These are phyloP conservation scores for Calyptomena viridis DNA, from an alignment of 2,113 vertebrate species.

Conservation along the genomic window DNA sequence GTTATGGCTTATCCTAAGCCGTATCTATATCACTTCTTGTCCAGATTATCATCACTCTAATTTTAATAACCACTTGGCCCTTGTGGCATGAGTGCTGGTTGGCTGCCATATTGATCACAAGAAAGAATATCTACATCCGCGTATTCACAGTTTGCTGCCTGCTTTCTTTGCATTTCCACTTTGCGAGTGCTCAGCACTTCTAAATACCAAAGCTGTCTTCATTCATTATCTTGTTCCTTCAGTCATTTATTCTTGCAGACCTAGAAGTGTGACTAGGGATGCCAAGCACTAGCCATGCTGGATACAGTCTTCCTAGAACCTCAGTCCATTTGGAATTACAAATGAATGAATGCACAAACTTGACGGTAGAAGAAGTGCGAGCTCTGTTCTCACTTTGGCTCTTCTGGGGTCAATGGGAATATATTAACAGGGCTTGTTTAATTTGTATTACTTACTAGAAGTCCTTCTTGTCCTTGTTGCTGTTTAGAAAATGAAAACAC, in stretches of 20 bases:
- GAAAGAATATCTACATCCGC: neutral
- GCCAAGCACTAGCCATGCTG: neutral
- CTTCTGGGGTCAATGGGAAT: neutral
- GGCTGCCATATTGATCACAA: slow-evolving; percentile 17
- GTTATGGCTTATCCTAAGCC: neutral
- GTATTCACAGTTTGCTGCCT: neutral
- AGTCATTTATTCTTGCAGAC: neutral
- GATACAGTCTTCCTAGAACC: neutral
- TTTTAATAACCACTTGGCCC: neutral
- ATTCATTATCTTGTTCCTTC: neutral
- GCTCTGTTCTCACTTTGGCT: neutral
- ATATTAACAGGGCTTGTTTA: neutral
- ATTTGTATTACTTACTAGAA: neutral
- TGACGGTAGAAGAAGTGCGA: neutral
- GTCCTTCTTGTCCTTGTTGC: neutral
- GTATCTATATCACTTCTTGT: neutral
- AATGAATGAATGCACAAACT: neutral
- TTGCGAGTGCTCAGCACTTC: neutral
- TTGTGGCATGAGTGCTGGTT: neutral
- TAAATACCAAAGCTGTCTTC: neutral
- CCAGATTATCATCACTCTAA: neutral
- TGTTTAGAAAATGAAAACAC: slow-evolving; percentile 9
- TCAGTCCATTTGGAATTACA: neutral
- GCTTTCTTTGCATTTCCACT: neutral
- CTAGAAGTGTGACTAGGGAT: neutral